Conservation (phyloP, 2,888 invertebrate species). For the Phyllotreta striolata region DNA sequence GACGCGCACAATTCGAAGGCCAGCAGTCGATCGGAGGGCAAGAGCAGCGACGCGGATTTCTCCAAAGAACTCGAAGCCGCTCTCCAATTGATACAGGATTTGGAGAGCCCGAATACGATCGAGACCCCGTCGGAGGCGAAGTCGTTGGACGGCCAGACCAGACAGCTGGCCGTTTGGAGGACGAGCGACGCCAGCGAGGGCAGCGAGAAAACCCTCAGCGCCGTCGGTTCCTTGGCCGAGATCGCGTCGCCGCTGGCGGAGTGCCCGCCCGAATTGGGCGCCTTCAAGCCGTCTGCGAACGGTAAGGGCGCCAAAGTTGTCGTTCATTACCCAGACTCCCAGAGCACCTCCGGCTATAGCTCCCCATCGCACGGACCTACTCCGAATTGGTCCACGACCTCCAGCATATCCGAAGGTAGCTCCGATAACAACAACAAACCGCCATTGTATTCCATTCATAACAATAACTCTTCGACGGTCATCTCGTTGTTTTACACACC, state of each 20-base stretch:
- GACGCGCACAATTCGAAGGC: slow-evolving; percentile 54
- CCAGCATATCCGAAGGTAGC: slow-evolving; percentile 59
- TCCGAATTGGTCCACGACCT: slow-evolving; percentile 60
- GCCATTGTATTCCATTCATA: slow-evolving; percentile 60
- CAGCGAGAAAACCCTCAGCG: slow-evolving; percentile 62
- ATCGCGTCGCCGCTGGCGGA: slow-evolving; percentile 57
- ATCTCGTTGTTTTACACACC: slow-evolving; percentile 58
- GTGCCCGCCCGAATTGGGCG: slow-evolving; percentile 53
- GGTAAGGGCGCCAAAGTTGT: slow-evolving; percentile 58
- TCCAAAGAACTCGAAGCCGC: slow-evolving; percentile 64
- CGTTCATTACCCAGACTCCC: slow-evolving; percentile 59
- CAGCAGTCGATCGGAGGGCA: slow-evolving; percentile 53
- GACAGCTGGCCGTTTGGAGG: slow-evolving; percentile 57
- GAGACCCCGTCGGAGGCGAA: slow-evolving; percentile 61
- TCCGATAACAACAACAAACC: slow-evolving; percentile 55
- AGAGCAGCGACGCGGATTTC: slow-evolving; percentile 62
- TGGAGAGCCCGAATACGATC: slow-evolving; percentile 63
- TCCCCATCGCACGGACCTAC: slow-evolving; percentile 60
- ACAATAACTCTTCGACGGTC: slow-evolving; percentile 60
- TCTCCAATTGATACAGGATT: slow-evolving; percentile 62
- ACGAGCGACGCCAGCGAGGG: slow-evolving; percentile 56
- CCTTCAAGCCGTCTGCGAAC: slow-evolving; percentile 54
- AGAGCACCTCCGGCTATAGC: slow-evolving; percentile 64
- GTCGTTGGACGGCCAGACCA: slow-evolving; percentile 44
- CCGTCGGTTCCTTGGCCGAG: slow-evolving; percentile 59